Evolutionary conservation across 2,797 vertebrate species (phyloP).

Genomic region (Aulostomus chinensis): DNA sequence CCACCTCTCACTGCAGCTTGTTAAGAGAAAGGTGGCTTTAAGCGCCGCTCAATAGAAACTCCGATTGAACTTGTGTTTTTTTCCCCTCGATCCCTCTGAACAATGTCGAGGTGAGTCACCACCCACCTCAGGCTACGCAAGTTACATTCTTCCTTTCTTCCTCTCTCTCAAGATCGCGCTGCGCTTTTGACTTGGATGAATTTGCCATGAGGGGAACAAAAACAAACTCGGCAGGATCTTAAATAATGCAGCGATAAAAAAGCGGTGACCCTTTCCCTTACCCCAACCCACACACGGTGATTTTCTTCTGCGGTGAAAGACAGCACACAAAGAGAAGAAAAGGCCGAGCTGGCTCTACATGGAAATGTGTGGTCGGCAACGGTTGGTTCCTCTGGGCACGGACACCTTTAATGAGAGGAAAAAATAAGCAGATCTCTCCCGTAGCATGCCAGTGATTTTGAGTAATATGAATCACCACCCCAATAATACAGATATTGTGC

Average conservation of each 20-base stretch:
- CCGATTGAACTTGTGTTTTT: conserved; percentile 67
- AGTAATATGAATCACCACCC: conserved; percentile 72
- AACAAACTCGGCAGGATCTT: conserved; percentile 62
- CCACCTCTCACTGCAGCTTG: conserved; percentile 80
- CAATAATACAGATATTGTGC: conserved; percentile 64
- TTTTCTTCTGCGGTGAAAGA: conserved; percentile 56
- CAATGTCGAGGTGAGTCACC: conserved; percentile 75
- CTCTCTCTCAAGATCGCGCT: conserved; percentile 57
- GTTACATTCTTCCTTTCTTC: conserved; percentile 62
- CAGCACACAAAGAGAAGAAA: conserved; percentile 55
- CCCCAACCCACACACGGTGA: conserved; percentile 67
- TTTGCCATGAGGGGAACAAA: conserved; percentile 60
- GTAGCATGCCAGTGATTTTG: conserved; percentile 61
- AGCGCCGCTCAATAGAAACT: conserved; percentile 72
- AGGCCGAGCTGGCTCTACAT: conserved; percentile 59
- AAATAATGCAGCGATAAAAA: conserved; percentile 73
- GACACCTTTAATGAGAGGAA: conserved; percentile 76
- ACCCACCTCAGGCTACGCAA: conserved; percentile 65
- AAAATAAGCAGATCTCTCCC: conserved; percentile 63
- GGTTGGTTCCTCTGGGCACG: conserved; percentile 62
- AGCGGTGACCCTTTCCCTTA: conserved; percentile 64
- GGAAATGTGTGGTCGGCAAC: conserved; percentile 57
- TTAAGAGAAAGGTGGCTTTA: conserved; percentile 78
- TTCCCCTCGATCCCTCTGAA: conserved; percentile 61
- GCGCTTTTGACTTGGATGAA: conserved; percentile 68